Conservation (phyloP, 2,797 vertebrate genomes). For the Nyctibius grandis region DNA sequence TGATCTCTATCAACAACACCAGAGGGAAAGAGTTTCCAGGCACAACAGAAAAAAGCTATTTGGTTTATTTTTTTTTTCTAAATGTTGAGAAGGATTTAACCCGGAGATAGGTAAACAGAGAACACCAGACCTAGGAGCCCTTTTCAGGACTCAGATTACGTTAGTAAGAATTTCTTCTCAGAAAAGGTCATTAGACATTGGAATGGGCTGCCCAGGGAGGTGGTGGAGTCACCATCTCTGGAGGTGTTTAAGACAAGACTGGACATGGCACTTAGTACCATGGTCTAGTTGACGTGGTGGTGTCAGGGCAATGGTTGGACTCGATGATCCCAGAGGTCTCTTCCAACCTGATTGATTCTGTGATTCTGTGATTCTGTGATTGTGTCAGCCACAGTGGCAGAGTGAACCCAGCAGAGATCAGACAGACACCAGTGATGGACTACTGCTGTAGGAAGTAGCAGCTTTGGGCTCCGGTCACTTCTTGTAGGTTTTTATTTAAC, state of each 20-base stretch:
- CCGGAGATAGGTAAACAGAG: background rate
- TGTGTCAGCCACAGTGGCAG: background rate
- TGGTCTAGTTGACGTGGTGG: no score
- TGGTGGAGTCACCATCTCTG: no score
- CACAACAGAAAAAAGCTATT: background rate
- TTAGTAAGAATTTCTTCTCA: no score
- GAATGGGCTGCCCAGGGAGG: no score
- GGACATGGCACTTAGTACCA: no score
- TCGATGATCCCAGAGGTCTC: no score
- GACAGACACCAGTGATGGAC: rapidly evolving
- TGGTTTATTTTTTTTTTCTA: background rate
- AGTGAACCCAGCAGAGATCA: background rate
- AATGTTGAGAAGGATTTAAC: background rate
- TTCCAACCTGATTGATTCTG: no score
- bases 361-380: no score
- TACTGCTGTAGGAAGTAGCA: background rate
- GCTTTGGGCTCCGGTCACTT: background rate
- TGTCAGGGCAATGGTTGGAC: no score
- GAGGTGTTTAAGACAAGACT: no score
- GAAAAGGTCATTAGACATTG: no score
- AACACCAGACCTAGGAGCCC: background rate
- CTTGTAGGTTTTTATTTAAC: background rate
- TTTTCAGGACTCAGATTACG: background rate
- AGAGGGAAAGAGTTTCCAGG: background rate
- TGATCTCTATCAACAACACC: background rate